Evolutionary conservation across 2,113 vertebrate species (phyloP), one percentile per base, ranked within the genome.

Genomic region (Platycercus adscitus): DNA sequence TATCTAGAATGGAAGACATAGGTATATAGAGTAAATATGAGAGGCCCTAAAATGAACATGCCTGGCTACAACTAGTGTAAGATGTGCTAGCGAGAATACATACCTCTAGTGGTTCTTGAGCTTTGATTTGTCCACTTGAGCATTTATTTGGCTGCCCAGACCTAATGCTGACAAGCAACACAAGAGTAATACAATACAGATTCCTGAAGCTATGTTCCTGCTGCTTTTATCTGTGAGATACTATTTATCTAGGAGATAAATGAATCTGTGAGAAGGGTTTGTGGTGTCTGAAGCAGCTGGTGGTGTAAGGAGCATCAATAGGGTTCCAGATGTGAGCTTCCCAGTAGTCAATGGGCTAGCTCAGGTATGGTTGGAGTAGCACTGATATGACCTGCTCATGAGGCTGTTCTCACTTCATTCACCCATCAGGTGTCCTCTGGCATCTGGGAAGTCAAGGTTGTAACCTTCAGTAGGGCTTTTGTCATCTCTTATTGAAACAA

Each of bases 201-300:
- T 83, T 81, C 31, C 50, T 47, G 61, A 78, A 71, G 60, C n/a
- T 29, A 7, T 0, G 0, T 61, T 70, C 13, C 19, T 64, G 46
- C 37, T 1, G 2, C 29, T 55, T 55, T 33, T 55, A 20, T 55
- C 31, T 33, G 13, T 20, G 29, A 55, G 29, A 55, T 55, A 33
- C 13, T 55, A 33, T 55, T 33, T 55, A 33, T 31, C 17, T 55
- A 31, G 29, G 52, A 65, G 35, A 17, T 9, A 44, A 64, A 65
- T 0, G 0, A 18, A 24, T 72, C 55, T 0, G 0, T 68, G 20
- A 79, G 35, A 71, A 76, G 39, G 7, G 12, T 60, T 94, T 2
- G 0, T 76, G 52, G 47, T 61, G 33, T 71, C 61, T 60, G 60
- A 55, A 75, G 81, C 73, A 79, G 55, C 41, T 58, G 61, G 17